These are phyloP conservation scores for Psix sp. DNA, from an alignment of 1,140 invertebrate genomes.

Conservation along the genomic window DNA sequence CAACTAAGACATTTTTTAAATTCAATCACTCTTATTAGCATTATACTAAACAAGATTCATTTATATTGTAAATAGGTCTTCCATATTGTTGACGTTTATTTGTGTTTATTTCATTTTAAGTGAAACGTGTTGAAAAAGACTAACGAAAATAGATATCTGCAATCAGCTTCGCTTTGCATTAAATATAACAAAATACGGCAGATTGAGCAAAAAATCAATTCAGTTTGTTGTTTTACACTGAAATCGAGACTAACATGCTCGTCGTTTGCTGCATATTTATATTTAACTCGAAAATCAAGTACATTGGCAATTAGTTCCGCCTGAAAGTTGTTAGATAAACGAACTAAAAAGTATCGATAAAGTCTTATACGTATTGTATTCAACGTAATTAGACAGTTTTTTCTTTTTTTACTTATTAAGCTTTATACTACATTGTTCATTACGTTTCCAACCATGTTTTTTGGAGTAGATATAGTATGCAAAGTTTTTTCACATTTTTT, in stretches of 20 bases:
- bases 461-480: too few relatives aligned
- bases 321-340: slow-evolving; percentile 5
- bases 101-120: too few relatives aligned
- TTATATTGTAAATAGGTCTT: too few relatives aligned
- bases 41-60: too few relatives aligned
- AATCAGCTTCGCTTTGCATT: slow-evolving; percentile 12
- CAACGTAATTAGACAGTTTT: background rate
- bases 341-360: slow-evolving; percentile 6
- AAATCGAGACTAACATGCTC: slow-evolving; percentile 16
- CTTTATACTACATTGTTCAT: too few relatives aligned
- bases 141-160: slow-evolving; percentile 3
- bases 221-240: slow-evolving; percentile 6
- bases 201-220: slow-evolving; percentile 19
- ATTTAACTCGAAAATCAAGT: slow-evolving; percentile 18
- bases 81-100: too few relatives aligned
- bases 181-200: slow-evolving; percentile 21
- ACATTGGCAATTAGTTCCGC: slow-evolving; percentile 4
- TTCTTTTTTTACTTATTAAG: background rate
- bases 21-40: too few relatives aligned
- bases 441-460: too few relatives aligned
- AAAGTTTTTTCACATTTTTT: too few relatives aligned
- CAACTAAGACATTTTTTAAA: slow-evolving; percentile 15
- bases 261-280: slow-evolving; percentile 15
- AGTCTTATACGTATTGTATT: background rate
- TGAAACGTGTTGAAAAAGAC: too few relatives aligned